phyloP scores from a whole-genome alignment of 2,888 invertebrate genomes.

The Coleophora deauratella region DNA sequence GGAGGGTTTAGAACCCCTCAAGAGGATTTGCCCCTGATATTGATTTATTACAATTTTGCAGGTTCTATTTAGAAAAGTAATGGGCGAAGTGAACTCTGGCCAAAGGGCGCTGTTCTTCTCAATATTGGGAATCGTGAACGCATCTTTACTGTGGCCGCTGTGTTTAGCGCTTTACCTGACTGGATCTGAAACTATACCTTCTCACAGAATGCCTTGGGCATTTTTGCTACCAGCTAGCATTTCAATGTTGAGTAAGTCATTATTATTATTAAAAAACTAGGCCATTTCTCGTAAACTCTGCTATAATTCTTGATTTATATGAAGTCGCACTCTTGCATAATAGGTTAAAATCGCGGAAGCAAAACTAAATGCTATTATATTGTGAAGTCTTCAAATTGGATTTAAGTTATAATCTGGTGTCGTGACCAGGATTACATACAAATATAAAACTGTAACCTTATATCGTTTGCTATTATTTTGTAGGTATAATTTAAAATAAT shows the following conservation, averaged over 20 bases:
- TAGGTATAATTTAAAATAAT: too few species aligned
- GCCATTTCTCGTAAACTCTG: too few species aligned
- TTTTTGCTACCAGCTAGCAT: conserved; percentile 86
- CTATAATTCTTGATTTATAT: too few species aligned
- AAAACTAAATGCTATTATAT: not conserved
- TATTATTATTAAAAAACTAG: too few species aligned
- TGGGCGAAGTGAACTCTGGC: conserved; percentile 93
- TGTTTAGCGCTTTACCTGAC: conserved; percentile 89
- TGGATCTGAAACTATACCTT: conserved; percentile 86
- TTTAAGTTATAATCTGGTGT: not conserved
- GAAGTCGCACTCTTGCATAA: too few species aligned
- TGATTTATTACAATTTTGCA: conserved; percentile 35
- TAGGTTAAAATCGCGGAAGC: not conserved
- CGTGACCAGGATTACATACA: not conserved
- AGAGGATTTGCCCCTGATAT: too few species aligned
- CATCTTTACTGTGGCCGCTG: conserved; percentile 92
- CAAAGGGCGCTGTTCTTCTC: conserved; percentile 96
- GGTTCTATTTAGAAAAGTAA: conserved; percentile 95
- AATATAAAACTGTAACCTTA: not conserved
- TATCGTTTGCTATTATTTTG: too few species aligned
- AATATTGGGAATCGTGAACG: conserved; percentile 90
- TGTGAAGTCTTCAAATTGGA: not conserved
- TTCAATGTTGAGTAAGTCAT: conserved; percentile 80
- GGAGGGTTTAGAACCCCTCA: too few species aligned
- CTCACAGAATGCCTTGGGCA: conserved; percentile 91